Evolutionary conservation across 2,113 vertebrate genomes (phyloP).

Genomic region (Phylloscopus trochiloides): DNA sequence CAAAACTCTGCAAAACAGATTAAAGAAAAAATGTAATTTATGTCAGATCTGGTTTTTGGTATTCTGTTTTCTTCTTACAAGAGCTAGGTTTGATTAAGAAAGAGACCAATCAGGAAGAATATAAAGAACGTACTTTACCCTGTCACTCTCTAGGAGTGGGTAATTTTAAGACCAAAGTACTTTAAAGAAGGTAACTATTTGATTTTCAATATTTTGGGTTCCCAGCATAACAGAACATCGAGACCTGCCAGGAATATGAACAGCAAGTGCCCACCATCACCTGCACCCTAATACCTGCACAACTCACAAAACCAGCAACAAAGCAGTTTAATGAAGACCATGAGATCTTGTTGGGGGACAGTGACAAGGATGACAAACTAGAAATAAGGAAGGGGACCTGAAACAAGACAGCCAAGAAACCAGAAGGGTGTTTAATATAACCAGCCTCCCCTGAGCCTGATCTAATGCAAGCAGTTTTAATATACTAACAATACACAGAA

Average conservation of each 20-base stretch:
- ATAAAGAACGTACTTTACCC: not conserved
- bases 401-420: not conserved
- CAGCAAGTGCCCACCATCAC: not conserved
- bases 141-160: not conserved
- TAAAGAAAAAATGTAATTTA: not conserved
- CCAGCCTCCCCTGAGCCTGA: not conserved
- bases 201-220: not conserved
- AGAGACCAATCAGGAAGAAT: not conserved
- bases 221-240: not conserved
- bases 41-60: not conserved
- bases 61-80: not conserved
- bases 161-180: not conserved
- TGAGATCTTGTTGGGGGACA: not conserved
- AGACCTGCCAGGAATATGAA: not conserved
- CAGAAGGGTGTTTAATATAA: not conserved
- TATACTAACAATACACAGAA: not conserved
- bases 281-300: not conserved
- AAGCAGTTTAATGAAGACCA: not conserved
- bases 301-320: not conserved
- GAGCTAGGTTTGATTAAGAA: not conserved
- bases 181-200: not conserved
- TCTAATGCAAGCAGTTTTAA: not conserved
- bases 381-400: not conserved
- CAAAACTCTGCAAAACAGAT: not conserved
- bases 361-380: not conserved